Evolutionary conservation across 2,888 invertebrate genomes (phyloP), one percentile per base, ranked within the genome.

Genomic region (Hecatera dysodea): DNA sequence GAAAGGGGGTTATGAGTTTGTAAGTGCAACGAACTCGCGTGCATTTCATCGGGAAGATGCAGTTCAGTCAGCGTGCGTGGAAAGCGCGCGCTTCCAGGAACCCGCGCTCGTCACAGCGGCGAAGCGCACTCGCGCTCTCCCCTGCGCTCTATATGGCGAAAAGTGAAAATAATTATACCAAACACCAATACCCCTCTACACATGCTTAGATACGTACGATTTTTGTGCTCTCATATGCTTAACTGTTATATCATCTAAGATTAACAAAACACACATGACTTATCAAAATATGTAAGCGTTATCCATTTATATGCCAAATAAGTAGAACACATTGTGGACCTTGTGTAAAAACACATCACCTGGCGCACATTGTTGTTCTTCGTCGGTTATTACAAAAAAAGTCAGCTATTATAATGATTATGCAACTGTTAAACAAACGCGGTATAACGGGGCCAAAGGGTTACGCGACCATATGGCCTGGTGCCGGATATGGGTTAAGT

Each of bases 1-100:
- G 95, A 95, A 96, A 96, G 95, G 95, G 96, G 96, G 96, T 96
- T 96, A 96, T 94, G 96, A 95, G 96, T 95, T 95, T 95, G 95
- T 93, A 92, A 95, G 96, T 95, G 95, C 96, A 95, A 92, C 94
- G 96, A 96, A 95, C 96, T 93, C 93, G 91, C 90, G 85, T 93
- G 93, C 94, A 93, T 94, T 95, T 95, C 93, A 93, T 91, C 92
- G 94, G 95, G 95, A 95, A 94, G 95, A 95, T 93, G 94, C 92
- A 91, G 92, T 90, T 88, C 88, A 88, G 87, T 86, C 86, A 84
- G 88, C 87, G 82, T 83, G 87, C 86, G 90, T 93, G 94, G 94
- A 95, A 95, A 95, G 95, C 95, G 93, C 87, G 89, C 87, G 89
- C 77, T 95, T 95, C 95, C 95, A 88, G 95, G 95, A 95, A 95